These are phyloP conservation scores for Heliconius charithonia DNA, from an alignment of 2,888 invertebrate genomes.

Conservation along the genomic window DNA sequence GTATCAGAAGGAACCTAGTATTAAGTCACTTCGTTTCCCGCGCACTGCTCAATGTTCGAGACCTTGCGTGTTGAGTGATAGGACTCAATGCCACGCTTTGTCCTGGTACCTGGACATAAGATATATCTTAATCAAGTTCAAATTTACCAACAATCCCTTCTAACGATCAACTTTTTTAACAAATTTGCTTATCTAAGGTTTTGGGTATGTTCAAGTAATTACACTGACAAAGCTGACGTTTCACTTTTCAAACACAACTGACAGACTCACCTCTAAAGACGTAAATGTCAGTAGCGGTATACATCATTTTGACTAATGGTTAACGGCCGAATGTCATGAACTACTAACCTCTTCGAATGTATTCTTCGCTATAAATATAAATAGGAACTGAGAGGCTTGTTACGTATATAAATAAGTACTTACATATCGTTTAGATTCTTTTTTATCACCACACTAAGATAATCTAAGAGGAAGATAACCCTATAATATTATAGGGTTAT, in stretches of 20 bases:
- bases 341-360: constrained; percentile 2
- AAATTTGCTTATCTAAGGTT: not conserved
- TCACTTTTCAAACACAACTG: constrained; percentile 8
- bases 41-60: no score
- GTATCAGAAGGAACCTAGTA: no score
- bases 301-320: constrained; percentile 36
- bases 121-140: no score
- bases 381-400: not conserved
- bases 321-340: constrained; percentile 17
- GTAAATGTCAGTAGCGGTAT: constrained; percentile 23
- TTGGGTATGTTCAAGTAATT: not conserved
- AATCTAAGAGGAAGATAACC: no score
- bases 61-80: no score
- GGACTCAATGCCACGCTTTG: no score
- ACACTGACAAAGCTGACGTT: constrained; percentile 14
- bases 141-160: not conserved
- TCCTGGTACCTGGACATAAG: no score
- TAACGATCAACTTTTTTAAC: not conserved
- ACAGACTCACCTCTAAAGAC: constrained; percentile 14
- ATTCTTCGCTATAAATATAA: not conserved
- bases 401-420: no score
- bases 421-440: no score
- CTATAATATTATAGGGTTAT: no score
- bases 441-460: no score
- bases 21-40: no score